Evolutionary conservation across 35 echinoderm and acorn worm species (phyloP), one percentile per base, ranked within the genome.

Genomic region (Ptychodera flava): DNA sequence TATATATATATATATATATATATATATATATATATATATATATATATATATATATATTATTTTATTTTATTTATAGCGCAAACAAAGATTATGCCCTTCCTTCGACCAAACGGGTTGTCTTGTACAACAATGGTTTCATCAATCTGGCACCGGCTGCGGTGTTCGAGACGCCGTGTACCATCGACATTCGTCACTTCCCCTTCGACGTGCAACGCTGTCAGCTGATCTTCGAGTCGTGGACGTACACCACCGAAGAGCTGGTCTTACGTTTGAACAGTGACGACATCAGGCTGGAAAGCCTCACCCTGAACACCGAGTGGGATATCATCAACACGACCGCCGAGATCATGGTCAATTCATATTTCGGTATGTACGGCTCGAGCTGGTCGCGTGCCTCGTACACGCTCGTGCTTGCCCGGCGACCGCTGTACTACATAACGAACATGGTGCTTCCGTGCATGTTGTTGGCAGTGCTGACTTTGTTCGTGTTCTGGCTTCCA

Each of bases 191-290:
- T 75, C 32, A 97, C 80, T 97, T 97, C 31, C 95, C 95, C 10
- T 97, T 97, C 45, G 95, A 97, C 85, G 90, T 93, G 87, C 95
- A 97, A 87, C 82, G 81, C 16, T 97, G 95, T 78, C 38, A 78
- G 30, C 78, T 97, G 16, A 97, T 93, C 30, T 97, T 97, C 38
- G 95, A 92, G 12, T 97, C 95, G 15, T 97, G 95, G 95, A 93
- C 92, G 15, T 87, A 97, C 80, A 92, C 93, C 37, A 90, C 84
- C 22, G 93, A 92, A 36, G 85, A 91, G 35, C 86, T 97, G 30
- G 92, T 93, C 78, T 84, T 97, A 32, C 82, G 89, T 64, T 84
- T 92, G 0, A 38, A 92, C 28, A 80, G 78, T 34, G 84, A 80
- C 31, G 76, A 27, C 28, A 85, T 97, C 1, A 90, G 86, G 31